A percentile compares a stretch with the other conserved stretches of the same genome.
These are phyloP conservation scores for Andrena cerasifolii DNA, from an alignment of 1,140 invertebrate species.

Conservation along the genomic window DNA sequence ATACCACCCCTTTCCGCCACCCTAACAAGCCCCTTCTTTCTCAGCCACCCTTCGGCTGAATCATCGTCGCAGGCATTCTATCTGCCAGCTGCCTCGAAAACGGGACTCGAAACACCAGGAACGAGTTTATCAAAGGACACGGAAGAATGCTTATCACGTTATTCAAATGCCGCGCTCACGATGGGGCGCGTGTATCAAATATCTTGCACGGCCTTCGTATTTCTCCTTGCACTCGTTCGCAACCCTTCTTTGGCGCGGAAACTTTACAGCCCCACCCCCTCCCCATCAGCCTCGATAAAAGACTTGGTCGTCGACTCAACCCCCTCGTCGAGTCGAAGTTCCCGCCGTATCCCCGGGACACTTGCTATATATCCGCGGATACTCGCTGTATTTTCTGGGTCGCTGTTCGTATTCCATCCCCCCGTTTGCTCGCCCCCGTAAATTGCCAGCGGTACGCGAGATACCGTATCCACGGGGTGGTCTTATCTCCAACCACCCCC, in stretches of 20 bases:
- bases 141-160: conserved; percentile 54
- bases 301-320: conserved; percentile 6
- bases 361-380: conserved; percentile 50
- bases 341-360: conserved; percentile 54
- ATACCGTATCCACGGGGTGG: conserved; percentile 26
- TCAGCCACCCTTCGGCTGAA: neutral
- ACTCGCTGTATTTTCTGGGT: conserved; percentile 38
- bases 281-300: conserved; percentile 37
- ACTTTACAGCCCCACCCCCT: neutral
- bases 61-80: neutral
- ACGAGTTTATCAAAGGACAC: conserved; percentile 50
- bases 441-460: conserved; percentile 51
- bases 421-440: conserved; percentile 29
- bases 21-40: no score
- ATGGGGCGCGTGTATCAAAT: conserved; percentile 60
- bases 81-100: neutral
- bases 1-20: no score
- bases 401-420: conserved; percentile 36
- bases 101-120: conserved; percentile 10
- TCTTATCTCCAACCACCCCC: conserved; percentile 41
- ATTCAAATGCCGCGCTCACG: conserved; percentile 59
- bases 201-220: conserved; percentile 21
- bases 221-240: neutral
- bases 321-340: neutral
- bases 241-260: conserved; percentile 1